A percentile compares a stretch with the other conserved stretches of the same genome.
Conservation (phyloP, 2,888 invertebrate genomes). For the Acrobasis suavella region DNA sequence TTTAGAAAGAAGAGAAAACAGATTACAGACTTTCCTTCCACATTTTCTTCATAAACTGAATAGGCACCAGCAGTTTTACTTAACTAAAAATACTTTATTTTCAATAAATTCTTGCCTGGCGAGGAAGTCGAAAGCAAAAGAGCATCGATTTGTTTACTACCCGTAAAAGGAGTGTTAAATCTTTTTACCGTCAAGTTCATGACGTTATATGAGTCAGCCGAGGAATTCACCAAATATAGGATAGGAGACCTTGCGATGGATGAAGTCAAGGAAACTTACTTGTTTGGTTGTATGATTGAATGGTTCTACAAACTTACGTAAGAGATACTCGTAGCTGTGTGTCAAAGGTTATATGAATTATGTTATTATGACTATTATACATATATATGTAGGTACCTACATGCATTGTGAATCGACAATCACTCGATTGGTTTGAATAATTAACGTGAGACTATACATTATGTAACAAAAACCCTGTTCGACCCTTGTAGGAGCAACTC, state of each 20-base stretch:
- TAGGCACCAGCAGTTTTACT: too few species aligned
- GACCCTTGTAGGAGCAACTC: too few species aligned
- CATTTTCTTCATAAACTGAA: too few species aligned
- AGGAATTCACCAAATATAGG: conserved; percentile 6
- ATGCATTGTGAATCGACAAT: too few species aligned
- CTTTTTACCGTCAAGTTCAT: neutral
- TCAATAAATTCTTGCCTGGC: neutral
- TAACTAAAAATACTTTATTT: too few species aligned
- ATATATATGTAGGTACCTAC: too few species aligned
- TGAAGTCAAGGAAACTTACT: neutral
- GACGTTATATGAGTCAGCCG: neutral
- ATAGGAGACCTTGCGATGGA: neutral
- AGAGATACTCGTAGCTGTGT: neutral
- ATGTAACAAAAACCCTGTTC: too few species aligned
- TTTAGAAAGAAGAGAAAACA: too few species aligned
- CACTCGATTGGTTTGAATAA: too few species aligned
- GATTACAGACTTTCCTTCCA: too few species aligned
- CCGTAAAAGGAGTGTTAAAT: neutral
- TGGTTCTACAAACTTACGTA: neutral
- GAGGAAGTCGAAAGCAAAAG: conserved; percentile 1
- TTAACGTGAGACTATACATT: too few species aligned
- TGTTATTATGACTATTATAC: neutral
- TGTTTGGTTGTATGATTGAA: neutral
- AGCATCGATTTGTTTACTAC: conserved; percentile 7
- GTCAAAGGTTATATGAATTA: neutral